Base-by-base conservation (phyloP, 2,113 vertebrate genomes). In the Ochotona curzoniae region DNA sequence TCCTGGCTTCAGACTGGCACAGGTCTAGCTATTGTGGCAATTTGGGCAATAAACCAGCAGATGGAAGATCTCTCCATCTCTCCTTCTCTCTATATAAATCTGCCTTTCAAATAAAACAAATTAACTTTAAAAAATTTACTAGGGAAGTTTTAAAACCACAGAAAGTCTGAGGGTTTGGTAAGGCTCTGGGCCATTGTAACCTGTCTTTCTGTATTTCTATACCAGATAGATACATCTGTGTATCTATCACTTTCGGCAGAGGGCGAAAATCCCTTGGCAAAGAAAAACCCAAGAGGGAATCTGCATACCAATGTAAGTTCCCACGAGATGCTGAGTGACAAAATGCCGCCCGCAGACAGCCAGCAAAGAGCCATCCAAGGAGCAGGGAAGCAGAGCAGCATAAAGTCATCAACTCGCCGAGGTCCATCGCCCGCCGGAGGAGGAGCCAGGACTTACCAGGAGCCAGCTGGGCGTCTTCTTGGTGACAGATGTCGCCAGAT, bases 361-460 rank as follows among this genome's bases (percentile, higher is more conserved):
- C 20, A 38, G 3, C 35, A 51, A n/a, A n/a, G n/a, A n/a, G n/a
- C n/a, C n/a, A n/a, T n/a, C n/a, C n/a, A n/a, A 78, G 76, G 79
- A 89, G 70, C 61, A 18, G 51, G 20, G 70, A 81, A 30, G 35
- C 25, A 25, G 90, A 25, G n/a, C 57, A 91, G 73, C n/a, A 28
- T 32, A 91, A 84, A 92, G 80, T 13, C 57, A 74, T 32, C 7
- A 12, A 44, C 8, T 90, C 94, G 25, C 7, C 15, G n/a, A 84
- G n/a, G 49, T 35, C 75, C 74, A n/a, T 11, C 2, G 17, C 17
- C 9, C 63, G 14, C 60, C 70, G 54, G 23, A 25, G 70, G 60
- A 51, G 54, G 4, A 26, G 35, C 12, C 12, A 12, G 3, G 1
- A 81, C 96, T 94, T 64, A 96, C 96, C 93, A 44, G 38, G 11